Conservation (phyloP, 1,140 invertebrate species). For the Meloidogyne floridensis region DNA sequence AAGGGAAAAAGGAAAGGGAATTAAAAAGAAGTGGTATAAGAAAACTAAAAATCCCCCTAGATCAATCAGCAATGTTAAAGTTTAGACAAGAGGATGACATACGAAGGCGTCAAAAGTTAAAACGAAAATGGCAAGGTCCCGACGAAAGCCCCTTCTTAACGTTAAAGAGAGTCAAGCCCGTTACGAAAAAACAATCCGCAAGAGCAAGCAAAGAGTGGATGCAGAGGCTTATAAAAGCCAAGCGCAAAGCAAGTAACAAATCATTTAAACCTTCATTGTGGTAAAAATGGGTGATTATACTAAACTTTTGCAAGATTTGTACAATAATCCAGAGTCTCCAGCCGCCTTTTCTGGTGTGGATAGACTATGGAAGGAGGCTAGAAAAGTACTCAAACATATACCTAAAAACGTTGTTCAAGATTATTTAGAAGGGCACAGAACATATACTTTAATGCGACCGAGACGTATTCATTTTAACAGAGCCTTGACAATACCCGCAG, state of each 20-base stretch:
- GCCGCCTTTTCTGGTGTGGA: constrained; percentile 31
- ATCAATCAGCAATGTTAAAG: too few species aligned
- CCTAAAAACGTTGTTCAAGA: constrained; percentile 8
- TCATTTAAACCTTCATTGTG: constrained; percentile 21
- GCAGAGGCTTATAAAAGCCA: not conserved
- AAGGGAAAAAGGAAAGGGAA: not conserved
- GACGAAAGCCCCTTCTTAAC: too few species aligned
- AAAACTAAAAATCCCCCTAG: not conserved
- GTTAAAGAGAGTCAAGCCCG: too few species aligned
- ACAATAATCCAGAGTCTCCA: constrained; percentile 16
- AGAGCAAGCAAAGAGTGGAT: not conserved
- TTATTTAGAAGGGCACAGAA: constrained; percentile 25
- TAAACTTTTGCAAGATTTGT: constrained; percentile 22
- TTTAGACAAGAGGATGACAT: not conserved
- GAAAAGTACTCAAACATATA: not conserved
- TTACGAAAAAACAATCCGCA: not conserved
- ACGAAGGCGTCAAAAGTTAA: too few species aligned
- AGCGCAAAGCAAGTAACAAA: not conserved
- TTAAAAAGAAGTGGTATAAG: too few species aligned
- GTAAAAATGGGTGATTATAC: not conserved
- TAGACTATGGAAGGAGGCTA: constrained; percentile 22
- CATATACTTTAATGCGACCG: constrained; percentile 39
- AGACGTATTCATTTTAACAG: constrained; percentile 2
- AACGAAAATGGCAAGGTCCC: too few species aligned
- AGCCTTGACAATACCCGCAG: too few species aligned